These are phyloP conservation scores for Montipora sp. DNA, from an alignment of 64 coral and sea anemone genomes.

Conservation along the genomic window DNA sequence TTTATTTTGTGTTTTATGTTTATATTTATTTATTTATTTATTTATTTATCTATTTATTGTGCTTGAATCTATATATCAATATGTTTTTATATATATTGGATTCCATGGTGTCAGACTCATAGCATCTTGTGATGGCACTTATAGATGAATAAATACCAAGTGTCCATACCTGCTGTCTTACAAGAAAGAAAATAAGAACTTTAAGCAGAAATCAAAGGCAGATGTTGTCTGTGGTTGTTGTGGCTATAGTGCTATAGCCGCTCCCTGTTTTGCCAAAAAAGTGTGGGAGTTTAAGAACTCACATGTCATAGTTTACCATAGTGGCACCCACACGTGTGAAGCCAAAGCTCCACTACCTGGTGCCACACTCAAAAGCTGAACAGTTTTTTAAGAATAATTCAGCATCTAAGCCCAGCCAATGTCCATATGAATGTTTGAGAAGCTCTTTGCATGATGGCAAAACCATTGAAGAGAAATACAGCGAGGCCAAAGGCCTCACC, in stretches of 20 bases:
- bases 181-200: conserved; percentile 16
- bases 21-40: background rate
- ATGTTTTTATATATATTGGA: background rate
- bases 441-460: background rate
- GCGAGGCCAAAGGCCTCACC: background rate
- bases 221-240: background rate
- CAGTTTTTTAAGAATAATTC: conserved; percentile 37
- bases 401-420: conserved; percentile 33
- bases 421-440: conserved; percentile 1
- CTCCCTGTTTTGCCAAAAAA: conserved; percentile 9
- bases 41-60: too few species aligned
- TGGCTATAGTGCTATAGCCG: too few species aligned
- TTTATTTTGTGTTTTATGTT: background rate
- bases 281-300: conserved; percentile 18
- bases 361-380: background rate
- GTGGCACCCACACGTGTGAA: too few species aligned
- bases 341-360: background rate
- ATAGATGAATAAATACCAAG: conserved; percentile 22
- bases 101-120: conserved; percentile 12
- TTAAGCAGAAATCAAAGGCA: conserved; percentile 18
- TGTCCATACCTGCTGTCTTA: conserved; percentile 34
- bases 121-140: conserved; percentile 34
- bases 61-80: too few species aligned
- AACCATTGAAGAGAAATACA: background rate
- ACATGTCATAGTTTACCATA: too few species aligned